Percentiles rank a stretch among this genome's conserved stretches.
Conservation (phyloP, 2,113 vertebrate species). For the Nyctereutes procyonoides region DNA sequence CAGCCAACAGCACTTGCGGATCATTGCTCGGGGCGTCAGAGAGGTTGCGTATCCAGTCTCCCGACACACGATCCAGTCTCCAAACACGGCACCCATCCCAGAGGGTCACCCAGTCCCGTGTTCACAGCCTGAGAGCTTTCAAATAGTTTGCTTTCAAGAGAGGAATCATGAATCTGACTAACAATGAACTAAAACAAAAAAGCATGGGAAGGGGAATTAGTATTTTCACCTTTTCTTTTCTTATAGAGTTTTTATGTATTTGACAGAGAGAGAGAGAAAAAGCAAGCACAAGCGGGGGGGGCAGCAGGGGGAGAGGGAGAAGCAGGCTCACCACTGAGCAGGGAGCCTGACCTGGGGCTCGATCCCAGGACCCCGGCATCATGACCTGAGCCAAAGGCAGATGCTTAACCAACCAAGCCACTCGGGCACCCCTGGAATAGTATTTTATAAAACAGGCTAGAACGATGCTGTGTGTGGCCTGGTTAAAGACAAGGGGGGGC, state of each 20-base stretch:
- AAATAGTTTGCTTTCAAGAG: background rate
- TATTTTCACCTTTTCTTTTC: background rate
- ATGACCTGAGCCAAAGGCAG: too few relatives aligned
- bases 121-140: background rate
- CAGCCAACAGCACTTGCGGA: background rate
- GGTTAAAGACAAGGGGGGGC: background rate
- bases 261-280: too few relatives aligned
- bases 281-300: too few relatives aligned
- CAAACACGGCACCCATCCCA: rapidly evolving
- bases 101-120: background rate
- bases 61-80: background rate
- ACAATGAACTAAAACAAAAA: constrained; percentile 17
- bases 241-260: too few relatives aligned
- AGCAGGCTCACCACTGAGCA: too few relatives aligned
- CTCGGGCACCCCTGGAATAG: background rate
- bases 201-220: background rate
- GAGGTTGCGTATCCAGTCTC: background rate
- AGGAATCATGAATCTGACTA: background rate
- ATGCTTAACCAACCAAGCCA: too few relatives aligned
- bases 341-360: too few relatives aligned
- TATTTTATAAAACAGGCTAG: background rate
- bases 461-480: background rate
- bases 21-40: background rate
- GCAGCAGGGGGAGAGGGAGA: too few relatives aligned
- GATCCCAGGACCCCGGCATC: too few relatives aligned